phyloP scores from a whole-genome alignment of 2,113 vertebrate genomes.

The Elachura formosa region DNA sequence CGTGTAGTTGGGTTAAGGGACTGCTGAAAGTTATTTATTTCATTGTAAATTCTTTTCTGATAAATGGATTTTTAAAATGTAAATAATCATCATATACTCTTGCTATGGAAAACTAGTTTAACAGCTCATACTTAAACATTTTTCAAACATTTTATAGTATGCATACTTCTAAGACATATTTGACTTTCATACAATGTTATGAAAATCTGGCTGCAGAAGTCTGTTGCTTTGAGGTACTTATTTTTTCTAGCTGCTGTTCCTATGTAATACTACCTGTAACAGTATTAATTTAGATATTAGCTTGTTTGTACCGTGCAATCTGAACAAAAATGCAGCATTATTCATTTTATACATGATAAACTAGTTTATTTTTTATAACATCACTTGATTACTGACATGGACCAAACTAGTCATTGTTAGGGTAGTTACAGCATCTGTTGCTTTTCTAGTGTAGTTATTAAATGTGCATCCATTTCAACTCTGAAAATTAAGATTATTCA shows the following conservation, averaged over 20 bases:
- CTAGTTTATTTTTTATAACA: constrained; percentile 82
- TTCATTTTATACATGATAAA: constrained; percentile 77
- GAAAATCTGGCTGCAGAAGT: constrained; percentile 65
- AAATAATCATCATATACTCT: constrained; percentile 75
- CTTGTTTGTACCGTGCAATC: constrained; percentile 78
- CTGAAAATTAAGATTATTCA: neutral
- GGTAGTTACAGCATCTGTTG: constrained; percentile 44
- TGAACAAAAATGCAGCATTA: constrained; percentile 77
- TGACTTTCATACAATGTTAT: constrained; percentile 71
- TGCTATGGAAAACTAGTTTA: constrained; percentile 69
- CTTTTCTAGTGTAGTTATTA: constrained; percentile 45
- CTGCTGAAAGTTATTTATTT: constrained; percentile 81
- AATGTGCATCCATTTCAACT: constrained; percentile 15
- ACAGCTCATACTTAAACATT: constrained; percentile 69
- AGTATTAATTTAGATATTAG: constrained; percentile 81
- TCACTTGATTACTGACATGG: constrained; percentile 71
- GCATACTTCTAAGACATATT: constrained; percentile 65
- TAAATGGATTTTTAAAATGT: constrained; percentile 71
- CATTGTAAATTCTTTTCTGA: constrained; percentile 74
- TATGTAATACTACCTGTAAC: constrained; percentile 75
- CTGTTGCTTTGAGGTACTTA: constrained; percentile 69
- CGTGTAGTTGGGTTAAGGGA: constrained; percentile 59
- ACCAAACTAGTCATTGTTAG: constrained; percentile 71
- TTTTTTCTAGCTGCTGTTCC: constrained; percentile 60
- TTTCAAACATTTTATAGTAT: constrained; percentile 74